Conservation (phyloP, 2,888 invertebrate genomes). For the Heteromurus nitidus region DNA sequence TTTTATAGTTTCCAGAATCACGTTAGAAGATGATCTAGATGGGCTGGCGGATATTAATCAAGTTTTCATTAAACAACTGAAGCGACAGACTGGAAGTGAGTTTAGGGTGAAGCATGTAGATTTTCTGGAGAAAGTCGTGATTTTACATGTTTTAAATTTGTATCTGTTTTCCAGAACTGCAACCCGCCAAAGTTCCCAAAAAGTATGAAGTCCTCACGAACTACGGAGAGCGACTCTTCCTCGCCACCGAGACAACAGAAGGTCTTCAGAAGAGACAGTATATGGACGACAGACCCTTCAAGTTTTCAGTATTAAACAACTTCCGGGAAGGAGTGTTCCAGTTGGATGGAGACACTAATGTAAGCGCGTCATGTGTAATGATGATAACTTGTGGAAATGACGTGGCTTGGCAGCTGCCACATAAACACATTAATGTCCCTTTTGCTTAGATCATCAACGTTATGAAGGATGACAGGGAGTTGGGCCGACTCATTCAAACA, state of each 20-base stretch:
- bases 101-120: not conserved
- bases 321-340: slow-evolving; percentile 57
- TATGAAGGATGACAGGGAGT: slow-evolving; percentile 37
- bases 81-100: slow-evolving; percentile 58
- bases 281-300: slow-evolving; percentile 62
- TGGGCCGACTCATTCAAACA: slow-evolving; percentile 55
- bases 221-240: slow-evolving; percentile 74
- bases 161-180: slow-evolving; percentile 43
- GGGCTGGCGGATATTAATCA: slow-evolving; percentile 57
- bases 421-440: not conserved
- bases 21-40: slow-evolving; percentile 62
- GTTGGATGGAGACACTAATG: slow-evolving; percentile 63
- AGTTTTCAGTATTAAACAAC: slow-evolving; percentile 65
- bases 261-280: slow-evolving; percentile 71
- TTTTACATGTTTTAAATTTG: not conserved
- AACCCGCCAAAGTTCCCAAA: slow-evolving; percentile 73
- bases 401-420: not conserved
- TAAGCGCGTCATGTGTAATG: slow-evolving; percentile 2
- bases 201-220: slow-evolving; percentile 76
- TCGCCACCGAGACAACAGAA: slow-evolving; percentile 75
- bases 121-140: not conserved
- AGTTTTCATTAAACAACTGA: slow-evolving; percentile 61
- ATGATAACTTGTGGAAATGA: not conserved
- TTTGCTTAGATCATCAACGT: slow-evolving; percentile 39
- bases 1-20: slow-evolving; percentile 48